These are phyloP conservation scores for Accipiter virgatus DNA, from an alignment of 2,113 vertebrate genomes.

Conservation along the genomic window DNA sequence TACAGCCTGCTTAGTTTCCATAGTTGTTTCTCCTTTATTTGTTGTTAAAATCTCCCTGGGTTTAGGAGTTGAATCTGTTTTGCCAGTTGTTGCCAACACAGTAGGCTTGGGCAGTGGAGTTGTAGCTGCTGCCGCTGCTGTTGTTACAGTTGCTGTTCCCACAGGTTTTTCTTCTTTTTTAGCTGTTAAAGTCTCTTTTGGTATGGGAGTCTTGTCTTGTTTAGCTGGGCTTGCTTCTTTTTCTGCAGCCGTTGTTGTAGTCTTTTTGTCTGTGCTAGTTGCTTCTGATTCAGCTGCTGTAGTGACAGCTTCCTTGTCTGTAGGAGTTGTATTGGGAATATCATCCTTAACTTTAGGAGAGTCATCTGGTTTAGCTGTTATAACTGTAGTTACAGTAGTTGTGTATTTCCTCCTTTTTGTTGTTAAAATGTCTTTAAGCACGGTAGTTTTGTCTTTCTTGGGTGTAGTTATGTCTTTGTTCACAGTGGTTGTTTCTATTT, in stretches of 20 bases:
- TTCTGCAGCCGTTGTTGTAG: background rate
- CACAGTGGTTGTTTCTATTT: background rate
- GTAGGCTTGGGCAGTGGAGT: background rate
- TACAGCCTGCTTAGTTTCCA: background rate
- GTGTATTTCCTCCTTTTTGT: background rate
- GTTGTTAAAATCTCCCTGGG: background rate
- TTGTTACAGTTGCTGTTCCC: background rate
- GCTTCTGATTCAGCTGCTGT: background rate
- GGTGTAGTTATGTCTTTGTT: background rate
- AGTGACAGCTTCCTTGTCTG: background rate
- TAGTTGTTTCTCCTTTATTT: background rate
- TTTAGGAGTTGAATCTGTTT: background rate
- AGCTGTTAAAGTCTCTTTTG: background rate
- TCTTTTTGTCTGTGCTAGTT: background rate
- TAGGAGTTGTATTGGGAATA: background rate
- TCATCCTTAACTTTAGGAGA: background rate
- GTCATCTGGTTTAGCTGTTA: background rate
- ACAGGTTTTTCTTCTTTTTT: background rate
- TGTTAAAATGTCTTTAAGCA: slow-evolving; percentile 1
- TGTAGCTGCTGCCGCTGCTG: background rate
- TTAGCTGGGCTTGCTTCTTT: background rate
- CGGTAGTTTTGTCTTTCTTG: background rate
- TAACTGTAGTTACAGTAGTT: background rate
- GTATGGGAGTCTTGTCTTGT: background rate
- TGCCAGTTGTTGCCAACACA: background rate